phyloP scores from a whole-genome alignment of 2,113 vertebrate genomes.

The Atlantisia rogersi region DNA sequence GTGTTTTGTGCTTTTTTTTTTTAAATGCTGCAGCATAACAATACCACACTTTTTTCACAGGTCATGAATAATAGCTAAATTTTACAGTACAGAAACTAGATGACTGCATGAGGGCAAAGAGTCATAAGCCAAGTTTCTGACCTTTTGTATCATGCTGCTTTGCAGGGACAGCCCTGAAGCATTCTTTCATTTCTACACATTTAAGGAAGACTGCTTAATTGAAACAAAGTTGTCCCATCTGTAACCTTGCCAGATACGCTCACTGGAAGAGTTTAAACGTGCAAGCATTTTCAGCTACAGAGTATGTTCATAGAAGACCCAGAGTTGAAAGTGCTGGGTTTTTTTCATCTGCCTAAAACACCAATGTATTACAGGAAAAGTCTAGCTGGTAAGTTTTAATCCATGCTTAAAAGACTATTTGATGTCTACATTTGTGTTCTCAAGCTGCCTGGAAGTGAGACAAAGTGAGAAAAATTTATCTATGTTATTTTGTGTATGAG shows the following conservation, averaged over 20 bases:
- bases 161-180: not conserved
- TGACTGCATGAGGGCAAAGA: not conserved
- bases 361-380: not conserved
- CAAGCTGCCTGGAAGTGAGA: not conserved
- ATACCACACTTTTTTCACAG: not conserved
- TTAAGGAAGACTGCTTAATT: not conserved
- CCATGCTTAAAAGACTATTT: not conserved
- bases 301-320: fast-evolving
- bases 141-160: fast-evolving
- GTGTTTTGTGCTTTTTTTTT: not conserved
- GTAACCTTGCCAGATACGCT: not conserved
- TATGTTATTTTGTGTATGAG: not conserved
- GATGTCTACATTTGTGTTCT: not conserved
- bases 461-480: not conserved
- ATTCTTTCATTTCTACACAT: not conserved
- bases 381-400: not conserved
- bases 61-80: not conserved
- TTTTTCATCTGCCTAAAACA: not conserved
- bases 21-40: not conserved
- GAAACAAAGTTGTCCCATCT: not conserved
- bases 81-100: not conserved
- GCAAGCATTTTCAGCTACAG: not conserved
- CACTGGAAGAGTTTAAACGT: not conserved
- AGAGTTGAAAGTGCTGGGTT: not conserved
- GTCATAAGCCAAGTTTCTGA: not conserved